phyloP scores from a whole-genome alignment of 1,140 invertebrate species.

The Anadara kagoshimensis region DNA sequence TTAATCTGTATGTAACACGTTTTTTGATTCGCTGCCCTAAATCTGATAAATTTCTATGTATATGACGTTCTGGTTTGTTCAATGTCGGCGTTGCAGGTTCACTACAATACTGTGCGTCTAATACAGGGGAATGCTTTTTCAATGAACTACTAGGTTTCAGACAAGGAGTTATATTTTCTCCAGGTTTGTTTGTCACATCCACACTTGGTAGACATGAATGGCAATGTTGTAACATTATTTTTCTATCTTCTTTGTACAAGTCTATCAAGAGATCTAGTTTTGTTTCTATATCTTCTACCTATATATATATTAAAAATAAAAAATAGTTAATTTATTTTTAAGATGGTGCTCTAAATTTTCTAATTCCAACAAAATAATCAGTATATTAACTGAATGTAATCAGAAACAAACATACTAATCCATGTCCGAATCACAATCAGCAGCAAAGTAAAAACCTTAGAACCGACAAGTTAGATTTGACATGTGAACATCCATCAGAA shows the following conservation, averaged over 20 bases:
- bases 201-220: slow-evolving; percentile 25
- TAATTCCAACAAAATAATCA: no score
- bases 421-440: no score
- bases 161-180: slow-evolving; percentile 45
- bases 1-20: slow-evolving; percentile 80
- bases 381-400: no score
- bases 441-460: no score
- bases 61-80: slow-evolving; percentile 77
- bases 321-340: no score
- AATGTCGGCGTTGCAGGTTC: slow-evolving; percentile 84
- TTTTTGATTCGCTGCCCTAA: slow-evolving; percentile 88
- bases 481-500: no score
- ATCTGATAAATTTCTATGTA: slow-evolving; percentile 86
- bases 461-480: no score
- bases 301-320: slow-evolving; percentile 33
- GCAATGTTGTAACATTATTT: slow-evolving; percentile 51
- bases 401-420: no score
- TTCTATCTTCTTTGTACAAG: slow-evolving; percentile 91
- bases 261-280: slow-evolving; percentile 95
- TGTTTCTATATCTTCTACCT: slow-evolving; percentile 93
- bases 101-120: slow-evolving; percentile 83
- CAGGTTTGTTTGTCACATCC: slow-evolving; percentile 22
- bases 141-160: slow-evolving; percentile 43
- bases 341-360: no score
- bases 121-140: not conserved